Conservation (phyloP, 1,140 invertebrate species). For the Oreohelix idahoensis region DNA sequence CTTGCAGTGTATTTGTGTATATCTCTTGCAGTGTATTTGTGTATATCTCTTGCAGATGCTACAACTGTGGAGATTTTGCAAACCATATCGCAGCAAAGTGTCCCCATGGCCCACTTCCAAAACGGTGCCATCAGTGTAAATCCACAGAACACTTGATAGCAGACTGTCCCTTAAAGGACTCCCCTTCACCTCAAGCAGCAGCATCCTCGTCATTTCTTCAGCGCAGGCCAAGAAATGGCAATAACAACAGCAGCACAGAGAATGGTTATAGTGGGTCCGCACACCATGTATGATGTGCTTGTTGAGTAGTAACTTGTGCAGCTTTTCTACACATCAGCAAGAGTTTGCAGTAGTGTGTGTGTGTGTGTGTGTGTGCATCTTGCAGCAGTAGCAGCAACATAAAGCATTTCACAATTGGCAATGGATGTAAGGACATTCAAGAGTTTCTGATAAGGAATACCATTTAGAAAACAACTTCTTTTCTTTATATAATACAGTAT, state of each 20-base stretch:
- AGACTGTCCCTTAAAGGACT: constrained; percentile 80
- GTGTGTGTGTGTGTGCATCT: neutral
- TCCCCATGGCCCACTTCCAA: constrained; percentile 86
- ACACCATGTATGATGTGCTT: constrained; percentile 20
- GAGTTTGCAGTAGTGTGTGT: neutral
- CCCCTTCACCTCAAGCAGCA: constrained; percentile 31
- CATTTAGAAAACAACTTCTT: too few species aligned
- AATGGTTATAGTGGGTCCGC: constrained; percentile 37
- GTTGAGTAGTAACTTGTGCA: neutral
- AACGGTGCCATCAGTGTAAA: constrained; percentile 90
- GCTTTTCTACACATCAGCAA: neutral
- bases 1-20: too few species aligned
- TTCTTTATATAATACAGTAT: too few species aligned
- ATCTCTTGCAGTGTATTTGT: too few species aligned
- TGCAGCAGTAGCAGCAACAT: constrained; percentile 4
- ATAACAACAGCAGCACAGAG: constrained; percentile 45
- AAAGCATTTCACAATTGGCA: neutral
- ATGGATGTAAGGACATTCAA: neutral
- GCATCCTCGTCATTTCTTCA: constrained; percentile 10
- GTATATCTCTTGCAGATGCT: constrained; percentile 79
- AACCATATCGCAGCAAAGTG: constrained; percentile 93
- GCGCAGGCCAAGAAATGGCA: constrained; percentile 16
- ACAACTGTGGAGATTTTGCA: constrained; percentile 92
- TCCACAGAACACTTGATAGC: constrained; percentile 88
- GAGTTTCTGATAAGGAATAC: neutral